Evolutionary conservation across 1,140 invertebrate genomes (phyloP).

Genomic region (Limonius californicus): DNA sequence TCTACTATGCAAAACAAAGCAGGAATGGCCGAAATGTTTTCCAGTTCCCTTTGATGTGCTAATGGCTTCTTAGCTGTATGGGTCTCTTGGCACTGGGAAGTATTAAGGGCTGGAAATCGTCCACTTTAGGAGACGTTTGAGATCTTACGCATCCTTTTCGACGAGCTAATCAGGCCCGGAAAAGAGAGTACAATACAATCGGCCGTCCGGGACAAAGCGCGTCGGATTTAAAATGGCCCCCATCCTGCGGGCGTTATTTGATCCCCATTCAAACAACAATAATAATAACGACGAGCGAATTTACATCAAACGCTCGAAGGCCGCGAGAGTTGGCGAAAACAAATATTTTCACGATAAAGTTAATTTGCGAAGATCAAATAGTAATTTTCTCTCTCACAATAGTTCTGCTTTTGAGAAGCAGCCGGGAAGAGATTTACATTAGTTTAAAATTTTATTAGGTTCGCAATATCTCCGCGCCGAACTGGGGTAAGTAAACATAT

Average conservation of each 20-base stretch:
- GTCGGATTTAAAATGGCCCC: not conserved
- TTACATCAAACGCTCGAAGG: not conserved
- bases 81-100: not conserved
- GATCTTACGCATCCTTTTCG: not conserved
- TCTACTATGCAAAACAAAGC: not conserved
- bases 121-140: not conserved
- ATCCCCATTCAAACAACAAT: not conserved
- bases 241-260: not conserved
- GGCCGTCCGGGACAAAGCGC: not conserved
- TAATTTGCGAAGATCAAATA: not conserved
- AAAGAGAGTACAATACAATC: not conserved
- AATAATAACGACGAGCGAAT: not conserved
- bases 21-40: no score
- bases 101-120: not conserved
- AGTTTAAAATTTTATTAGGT: slow-evolving; percentile 7
- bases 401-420: not conserved
- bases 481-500: slow-evolving; percentile 13
- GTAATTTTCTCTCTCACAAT: not conserved
- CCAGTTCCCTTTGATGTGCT: not conserved
- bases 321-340: not conserved
- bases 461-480: not conserved
- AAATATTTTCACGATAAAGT: slow-evolving; percentile 1
- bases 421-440: not conserved
- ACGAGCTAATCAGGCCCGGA: not conserved
- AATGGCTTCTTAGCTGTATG: not conserved